phyloP scores from a whole-genome alignment of 2,113 vertebrate genomes.

The Triplophysa dalaica region DNA sequence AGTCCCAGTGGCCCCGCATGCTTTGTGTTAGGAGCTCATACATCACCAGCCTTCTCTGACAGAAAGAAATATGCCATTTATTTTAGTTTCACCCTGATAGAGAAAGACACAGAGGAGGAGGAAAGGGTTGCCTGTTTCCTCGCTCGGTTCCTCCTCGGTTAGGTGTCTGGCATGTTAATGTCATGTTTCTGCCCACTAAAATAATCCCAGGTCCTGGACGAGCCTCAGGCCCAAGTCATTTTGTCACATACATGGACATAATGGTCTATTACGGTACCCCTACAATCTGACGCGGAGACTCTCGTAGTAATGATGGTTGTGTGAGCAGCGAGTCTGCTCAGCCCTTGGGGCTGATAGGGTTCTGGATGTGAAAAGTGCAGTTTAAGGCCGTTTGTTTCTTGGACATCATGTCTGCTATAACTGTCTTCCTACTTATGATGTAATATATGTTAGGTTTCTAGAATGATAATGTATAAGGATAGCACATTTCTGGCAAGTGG shows the following conservation, averaged over 20 bases:
- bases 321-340: constrained; percentile 25
- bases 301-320: constrained; percentile 43
- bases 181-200: constrained; percentile 25
- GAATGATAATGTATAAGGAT: not conserved
- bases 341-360: constrained; percentile 15
- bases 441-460: not conserved
- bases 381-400: constrained; percentile 19
- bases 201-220: not conserved
- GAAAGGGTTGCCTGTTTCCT: constrained; percentile 5
- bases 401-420: not conserved
- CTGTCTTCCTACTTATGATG: constrained; percentile 26
- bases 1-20: constrained; percentile 39
- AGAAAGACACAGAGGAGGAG: constrained; percentile 48
- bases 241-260: constrained; percentile 31
- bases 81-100: constrained; percentile 48
- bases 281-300: constrained; percentile 16
- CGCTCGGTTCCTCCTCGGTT: not conserved
- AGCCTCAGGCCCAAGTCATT: constrained; percentile 21
- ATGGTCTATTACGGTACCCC: constrained; percentile 28
- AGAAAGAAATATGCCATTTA: constrained; percentile 55
- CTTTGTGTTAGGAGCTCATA: constrained; percentile 50
- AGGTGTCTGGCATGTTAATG: not conserved
- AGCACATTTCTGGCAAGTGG: not conserved
- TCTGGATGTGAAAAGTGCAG: constrained; percentile 14
- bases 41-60: constrained; percentile 45